Conservation (phyloP, 2,113 vertebrate genomes). For the Spizaetus ornatus region DNA sequence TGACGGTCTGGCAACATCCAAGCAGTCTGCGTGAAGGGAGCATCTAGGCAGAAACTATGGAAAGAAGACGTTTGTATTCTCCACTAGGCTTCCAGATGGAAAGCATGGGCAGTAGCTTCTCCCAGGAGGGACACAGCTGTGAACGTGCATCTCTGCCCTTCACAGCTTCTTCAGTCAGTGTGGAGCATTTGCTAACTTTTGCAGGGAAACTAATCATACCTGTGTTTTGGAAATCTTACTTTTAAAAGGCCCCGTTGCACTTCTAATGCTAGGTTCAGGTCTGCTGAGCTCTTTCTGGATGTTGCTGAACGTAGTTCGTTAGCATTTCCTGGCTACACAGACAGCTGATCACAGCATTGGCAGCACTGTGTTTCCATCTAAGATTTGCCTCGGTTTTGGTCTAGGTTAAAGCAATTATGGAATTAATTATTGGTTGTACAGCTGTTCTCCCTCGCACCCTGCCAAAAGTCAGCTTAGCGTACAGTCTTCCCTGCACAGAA, state of each 20-base stretch:
- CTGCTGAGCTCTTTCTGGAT: not conserved
- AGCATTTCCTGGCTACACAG: not conserved
- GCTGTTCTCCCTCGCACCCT: not conserved
- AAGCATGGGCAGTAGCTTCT: not conserved
- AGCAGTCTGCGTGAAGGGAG: not conserved
- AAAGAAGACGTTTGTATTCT: not conserved
- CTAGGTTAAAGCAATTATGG: conserved; percentile 34
- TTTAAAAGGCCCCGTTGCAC: not conserved
- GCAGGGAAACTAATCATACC: not conserved
- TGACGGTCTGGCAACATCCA: not conserved
- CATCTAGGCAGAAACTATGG: not conserved
- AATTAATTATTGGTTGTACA: conserved; percentile 31
- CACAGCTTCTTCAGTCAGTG: not conserved
- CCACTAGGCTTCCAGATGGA: not conserved
- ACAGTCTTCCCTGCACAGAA: not conserved
- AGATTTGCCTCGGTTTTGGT: not conserved
- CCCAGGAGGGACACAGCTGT: not conserved
- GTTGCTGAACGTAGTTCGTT: not conserved
- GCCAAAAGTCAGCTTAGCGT: not conserved
- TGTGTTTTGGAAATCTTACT: not conserved
- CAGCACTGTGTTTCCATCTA: not conserved
- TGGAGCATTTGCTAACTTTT: not conserved
- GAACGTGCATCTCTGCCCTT: not conserved
- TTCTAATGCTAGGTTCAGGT: not conserved
- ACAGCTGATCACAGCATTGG: not conserved